Conservation (phyloP, 2,888 invertebrate species). For the Achlya flavicornis region DNA sequence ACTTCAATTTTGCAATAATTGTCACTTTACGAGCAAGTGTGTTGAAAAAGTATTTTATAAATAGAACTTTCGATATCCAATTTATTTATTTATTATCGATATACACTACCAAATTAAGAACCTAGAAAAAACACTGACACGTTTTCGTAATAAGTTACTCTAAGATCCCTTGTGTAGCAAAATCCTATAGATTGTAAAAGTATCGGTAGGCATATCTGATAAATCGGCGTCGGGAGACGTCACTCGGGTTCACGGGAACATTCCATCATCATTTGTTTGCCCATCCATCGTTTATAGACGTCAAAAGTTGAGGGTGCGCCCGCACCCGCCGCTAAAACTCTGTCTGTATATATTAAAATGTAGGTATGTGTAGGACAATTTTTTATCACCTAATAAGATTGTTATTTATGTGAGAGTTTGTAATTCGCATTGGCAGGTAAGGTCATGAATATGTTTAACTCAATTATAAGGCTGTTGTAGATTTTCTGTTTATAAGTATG, state of each 20-base stretch:
- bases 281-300: slow-evolving; percentile 63
- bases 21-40: too few species aligned
- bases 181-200: not conserved
- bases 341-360: slow-evolving; percentile 13
- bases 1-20: too few species aligned
- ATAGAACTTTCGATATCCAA: too few species aligned
- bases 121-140: too few species aligned
- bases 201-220: slow-evolving; percentile 14
- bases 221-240: slow-evolving; percentile 14
- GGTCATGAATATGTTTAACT: too few species aligned
- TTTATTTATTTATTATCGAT: too few species aligned
- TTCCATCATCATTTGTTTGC: slow-evolving; percentile 68
- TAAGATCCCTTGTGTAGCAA: not conserved
- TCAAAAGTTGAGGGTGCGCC: slow-evolving; percentile 54
- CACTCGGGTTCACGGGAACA: slow-evolving; percentile 34
- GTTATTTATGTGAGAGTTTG: not conserved
- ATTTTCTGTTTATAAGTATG: too few species aligned
- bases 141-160: too few species aligned
- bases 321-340: slow-evolving; percentile 34
- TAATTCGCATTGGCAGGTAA: not conserved
- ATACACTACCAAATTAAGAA: too few species aligned
- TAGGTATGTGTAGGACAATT: not conserved
- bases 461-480: too few species aligned
- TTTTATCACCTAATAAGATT: slow-evolving; percentile 4
- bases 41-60: too few species aligned